Evolutionary conservation across 2,797 vertebrate species (phyloP), one percentile per base, ranked within the genome.

Genomic region (Myotis findleyi): DNA sequence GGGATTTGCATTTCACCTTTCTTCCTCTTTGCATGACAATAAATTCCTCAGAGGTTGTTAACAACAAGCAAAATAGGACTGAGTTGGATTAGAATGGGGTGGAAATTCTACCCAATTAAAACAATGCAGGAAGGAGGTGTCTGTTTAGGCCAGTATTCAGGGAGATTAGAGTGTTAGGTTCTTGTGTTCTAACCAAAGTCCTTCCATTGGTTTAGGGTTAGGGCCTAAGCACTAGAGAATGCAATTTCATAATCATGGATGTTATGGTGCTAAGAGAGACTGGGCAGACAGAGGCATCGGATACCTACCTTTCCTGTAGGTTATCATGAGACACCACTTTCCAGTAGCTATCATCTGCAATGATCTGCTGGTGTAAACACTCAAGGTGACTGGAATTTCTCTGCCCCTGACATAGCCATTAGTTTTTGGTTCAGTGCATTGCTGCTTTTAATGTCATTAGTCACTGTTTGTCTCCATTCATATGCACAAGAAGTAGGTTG

Each of bases 401-500:
- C 93, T n/a, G 73, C 88, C 71, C 51, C 90, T 47, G 17, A 81
- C 82, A 10, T 38, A 73, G 71, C 62, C 76, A 66, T 38, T 91
- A 44, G 20, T 87, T 95, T 94, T 95, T 95, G 88, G 62, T 79
- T 53, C 93, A 91, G 86, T 75, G 87, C 41, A 7, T 47, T 75
- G 79, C 89, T 95, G 92, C 86, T 82, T 68, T 93, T 95, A 81
- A 64, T 73, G 85, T 96, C 97, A 93, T 94, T 77, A 89, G 84
- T 89, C 93, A 73, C 12, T 51, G 47, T 87, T 96, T 81, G 44
- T 76, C 93, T 95, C 95, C 73, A 87, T 76, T 94, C 82, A 84
- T 87, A 75, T 89, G 88, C 86, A 68, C 80, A 90, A 97, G 91
- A 97, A 97, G 89, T 69, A 96, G 91, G 92, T 96, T 95, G 97